Base-by-base conservation (phyloP, 2,888 invertebrate genomes). In the Alviniconcha strummeri region DNA sequence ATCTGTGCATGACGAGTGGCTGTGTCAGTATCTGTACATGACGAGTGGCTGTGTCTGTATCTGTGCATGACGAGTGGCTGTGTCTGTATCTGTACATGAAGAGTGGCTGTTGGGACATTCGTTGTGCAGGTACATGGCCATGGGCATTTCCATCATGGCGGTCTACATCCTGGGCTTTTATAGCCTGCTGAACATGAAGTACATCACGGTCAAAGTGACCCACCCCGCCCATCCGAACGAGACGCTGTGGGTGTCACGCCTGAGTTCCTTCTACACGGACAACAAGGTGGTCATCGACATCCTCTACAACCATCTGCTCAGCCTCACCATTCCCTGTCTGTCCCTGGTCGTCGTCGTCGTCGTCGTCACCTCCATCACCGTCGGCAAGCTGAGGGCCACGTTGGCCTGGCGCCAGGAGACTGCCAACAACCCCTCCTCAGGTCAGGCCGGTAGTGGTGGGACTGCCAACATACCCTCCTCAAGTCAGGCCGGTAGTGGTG, bases 231-330 rank as follows among this genome's bases (percentile, higher is more conserved):
- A 54, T 0, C 69, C 55, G 55, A 71, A 69, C 77, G 9, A 9
- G 69, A 6, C 54, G 67, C 67, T 36, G 1, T 82, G 82, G 82
- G 6, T 55, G 56, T 69, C 82, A 7, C 77, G 57, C 13, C 82
- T 82, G n/a, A 77, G 77, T 56, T 13, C 17, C 56, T 69, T 82
- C 71, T 82, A 82, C 82, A 60, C 54, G 64, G 19, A 52, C 54
- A 36, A 77, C 69, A 52, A 79, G 8, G 11, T 74, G 57, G 55
- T 83, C 57, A 74, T 83, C 74, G 83, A 79, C 72, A 74, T 83
- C 79, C 72, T 83, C n/a, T 79, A 79, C 83, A 83, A 79, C 83
- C 78, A 79, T 60, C 78, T 83, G 69, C 72, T 83, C 13, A 74
- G 57, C 11, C 78, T 83, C n/a, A 36, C 79, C 74, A 74, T 79